Evolutionary conservation across 2,888 invertebrate species (phyloP).

Genomic region (Dynastes hyllus): DNA sequence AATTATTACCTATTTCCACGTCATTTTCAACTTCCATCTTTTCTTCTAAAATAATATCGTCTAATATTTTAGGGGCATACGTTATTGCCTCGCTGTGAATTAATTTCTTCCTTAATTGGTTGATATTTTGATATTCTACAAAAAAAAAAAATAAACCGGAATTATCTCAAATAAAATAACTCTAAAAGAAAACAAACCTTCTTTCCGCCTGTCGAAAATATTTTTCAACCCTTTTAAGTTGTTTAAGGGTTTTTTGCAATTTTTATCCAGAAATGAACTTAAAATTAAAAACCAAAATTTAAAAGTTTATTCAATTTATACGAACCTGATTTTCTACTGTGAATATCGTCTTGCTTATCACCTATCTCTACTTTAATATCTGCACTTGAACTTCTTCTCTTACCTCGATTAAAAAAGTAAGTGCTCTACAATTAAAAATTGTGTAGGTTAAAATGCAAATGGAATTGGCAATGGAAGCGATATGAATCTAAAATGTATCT

Average conservation of each 20-base stretch:
- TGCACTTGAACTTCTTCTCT: constrained; percentile 10
- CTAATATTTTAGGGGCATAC: constrained; percentile 35
- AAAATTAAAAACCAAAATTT: too few relatives aligned
- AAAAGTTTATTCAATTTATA: background rate
- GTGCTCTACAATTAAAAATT: background rate
- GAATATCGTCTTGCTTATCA: background rate
- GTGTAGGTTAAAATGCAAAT: background rate
- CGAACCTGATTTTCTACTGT: constrained; percentile 13
- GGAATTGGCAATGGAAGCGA: background rate
- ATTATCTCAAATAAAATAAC: background rate
- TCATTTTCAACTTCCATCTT: background rate
- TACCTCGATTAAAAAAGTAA: background rate
- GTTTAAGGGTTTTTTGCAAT: too few relatives aligned
- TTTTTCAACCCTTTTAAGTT: too few relatives aligned
- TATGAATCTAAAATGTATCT: background rate
- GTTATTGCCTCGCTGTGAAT: constrained; percentile 5
- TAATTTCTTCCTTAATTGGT: constrained; percentile 21
- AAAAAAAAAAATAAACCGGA: background rate
- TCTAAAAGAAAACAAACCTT: background rate
- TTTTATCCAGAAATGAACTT: too few relatives aligned
- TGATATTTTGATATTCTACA: constrained; percentile 26
- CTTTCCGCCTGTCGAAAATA: constrained; percentile 7
- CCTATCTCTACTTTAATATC: background rate
- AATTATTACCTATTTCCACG: constrained; percentile 1
- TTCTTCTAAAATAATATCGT: constrained; percentile 1